Evolutionary conservation across 2,113 vertebrate genomes (phyloP).

Genomic region (Sarotherodon lohbergeri): DNA sequence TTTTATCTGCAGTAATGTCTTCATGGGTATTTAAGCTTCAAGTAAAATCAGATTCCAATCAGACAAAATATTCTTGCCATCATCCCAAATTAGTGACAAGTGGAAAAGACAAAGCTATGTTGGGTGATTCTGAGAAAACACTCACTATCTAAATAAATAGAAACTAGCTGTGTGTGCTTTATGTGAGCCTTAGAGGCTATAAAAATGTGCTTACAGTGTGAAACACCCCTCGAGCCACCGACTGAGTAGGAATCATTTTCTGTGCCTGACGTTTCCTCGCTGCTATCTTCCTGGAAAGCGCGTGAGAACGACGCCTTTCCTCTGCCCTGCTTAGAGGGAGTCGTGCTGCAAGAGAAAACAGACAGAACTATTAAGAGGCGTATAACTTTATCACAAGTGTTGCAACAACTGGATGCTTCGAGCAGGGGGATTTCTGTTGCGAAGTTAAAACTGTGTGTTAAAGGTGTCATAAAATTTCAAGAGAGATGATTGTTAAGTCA

Average conservation of each 20-base stretch:
- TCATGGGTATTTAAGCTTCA: not conserved
- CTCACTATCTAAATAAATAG: not conserved
- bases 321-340: slow-evolving; percentile 93
- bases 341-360: slow-evolving; percentile 76
- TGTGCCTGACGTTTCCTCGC: slow-evolving; percentile 94
- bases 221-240: slow-evolving; percentile 83
- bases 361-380: not conserved
- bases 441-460: not conserved
- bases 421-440: not conserved
- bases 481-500: not conserved
- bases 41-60: not conserved
- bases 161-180: not conserved
- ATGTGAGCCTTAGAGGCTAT: not conserved
- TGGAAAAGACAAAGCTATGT: not conserved
- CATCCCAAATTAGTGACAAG: not conserved
- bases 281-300: slow-evolving; percentile 94
- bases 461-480: not conserved
- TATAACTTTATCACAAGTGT: not conserved
- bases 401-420: not conserved
- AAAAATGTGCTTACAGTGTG: slow-evolving; percentile 82
- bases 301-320: slow-evolving; percentile 93
- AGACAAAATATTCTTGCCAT: not conserved
- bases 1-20: not conserved
- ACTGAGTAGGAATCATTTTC: slow-evolving; percentile 97
- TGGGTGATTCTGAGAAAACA: not conserved